phyloP scores from a whole-genome alignment of 2,113 vertebrate genomes.

The Tenrec ecaudatus region DNA sequence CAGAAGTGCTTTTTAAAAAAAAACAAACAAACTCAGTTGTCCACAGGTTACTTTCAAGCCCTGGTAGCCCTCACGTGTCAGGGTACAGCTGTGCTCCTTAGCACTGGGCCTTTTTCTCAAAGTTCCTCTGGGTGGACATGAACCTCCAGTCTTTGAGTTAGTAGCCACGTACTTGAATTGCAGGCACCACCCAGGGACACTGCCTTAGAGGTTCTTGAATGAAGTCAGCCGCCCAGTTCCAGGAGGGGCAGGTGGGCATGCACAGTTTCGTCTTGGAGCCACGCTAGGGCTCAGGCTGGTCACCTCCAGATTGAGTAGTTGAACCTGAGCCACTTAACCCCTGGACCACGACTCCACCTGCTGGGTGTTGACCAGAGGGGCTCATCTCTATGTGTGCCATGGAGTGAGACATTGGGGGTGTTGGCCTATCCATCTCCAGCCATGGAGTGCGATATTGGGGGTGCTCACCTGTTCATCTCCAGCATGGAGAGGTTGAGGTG shows the following conservation, averaged over 20 bases:
- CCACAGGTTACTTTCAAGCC: not conserved
- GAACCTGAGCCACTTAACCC: not conserved
- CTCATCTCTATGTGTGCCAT: not conserved
- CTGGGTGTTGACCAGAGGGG: not conserved
- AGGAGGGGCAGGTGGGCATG: not conserved
- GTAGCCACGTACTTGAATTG: not conserved
- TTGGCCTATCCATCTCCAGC: too few species aligned
- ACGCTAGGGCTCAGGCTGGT: not conserved
- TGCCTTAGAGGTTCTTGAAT: not conserved
- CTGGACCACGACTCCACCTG: fast-evolving
- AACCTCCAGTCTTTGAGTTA: not conserved
- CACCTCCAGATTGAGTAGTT: not conserved
- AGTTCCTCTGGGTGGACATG: not conserved
- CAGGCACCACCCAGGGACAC: not conserved
- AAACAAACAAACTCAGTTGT: not conserved
- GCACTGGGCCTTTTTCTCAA: not conserved
- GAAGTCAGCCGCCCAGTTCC: not conserved
- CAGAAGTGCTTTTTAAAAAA: not conserved
- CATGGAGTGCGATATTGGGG: too few species aligned
- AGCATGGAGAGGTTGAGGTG: too few species aligned
- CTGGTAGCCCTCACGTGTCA: not conserved
- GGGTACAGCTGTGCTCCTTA: not conserved
- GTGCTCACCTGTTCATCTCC: too few species aligned
- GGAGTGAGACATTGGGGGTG: not conserved
- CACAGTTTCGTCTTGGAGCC: not conserved